Evolutionary conservation across 1,140 invertebrate genomes (phyloP).

Genomic region (Musca vetustissima): DNA sequence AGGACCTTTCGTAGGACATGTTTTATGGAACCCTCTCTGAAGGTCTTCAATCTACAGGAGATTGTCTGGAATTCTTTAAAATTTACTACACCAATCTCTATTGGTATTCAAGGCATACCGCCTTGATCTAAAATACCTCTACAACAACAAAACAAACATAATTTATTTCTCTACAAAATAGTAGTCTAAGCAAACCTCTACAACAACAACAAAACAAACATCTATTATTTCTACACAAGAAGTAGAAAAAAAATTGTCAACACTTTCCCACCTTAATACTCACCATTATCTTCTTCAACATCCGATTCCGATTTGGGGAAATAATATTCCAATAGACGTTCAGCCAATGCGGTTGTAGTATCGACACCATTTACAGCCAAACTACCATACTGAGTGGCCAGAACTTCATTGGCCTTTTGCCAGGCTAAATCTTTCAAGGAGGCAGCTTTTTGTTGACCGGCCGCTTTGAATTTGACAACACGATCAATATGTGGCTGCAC

Average conservation of each 20-base stretch:
- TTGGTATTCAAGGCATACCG: no score
- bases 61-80: no score
- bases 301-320: conserved; percentile 62
- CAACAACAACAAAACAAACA: background rate
- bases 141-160: no score
- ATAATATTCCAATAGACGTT: conserved; percentile 68
- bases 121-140: no score
- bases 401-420: conserved; percentile 69
- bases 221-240: no score
- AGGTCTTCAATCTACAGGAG: no score
- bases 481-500: conserved; percentile 66
- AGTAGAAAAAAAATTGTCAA: background rate
- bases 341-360: conserved; percentile 62
- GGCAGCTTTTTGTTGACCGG: conserved; percentile 62
- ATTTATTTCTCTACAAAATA: no score
- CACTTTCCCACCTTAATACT: conserved; percentile 26
- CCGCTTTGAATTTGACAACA: conserved; percentile 60
- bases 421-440: conserved; percentile 68
- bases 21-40: no score
- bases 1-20: no score
- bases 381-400: conserved; percentile 67
- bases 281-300: conserved; percentile 58
- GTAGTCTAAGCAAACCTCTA: no score
- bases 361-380: conserved; percentile 66
- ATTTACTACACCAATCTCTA: no score